Conservation (phyloP, 2,797 vertebrate species). For the Crenichthys baileyi region DNA sequence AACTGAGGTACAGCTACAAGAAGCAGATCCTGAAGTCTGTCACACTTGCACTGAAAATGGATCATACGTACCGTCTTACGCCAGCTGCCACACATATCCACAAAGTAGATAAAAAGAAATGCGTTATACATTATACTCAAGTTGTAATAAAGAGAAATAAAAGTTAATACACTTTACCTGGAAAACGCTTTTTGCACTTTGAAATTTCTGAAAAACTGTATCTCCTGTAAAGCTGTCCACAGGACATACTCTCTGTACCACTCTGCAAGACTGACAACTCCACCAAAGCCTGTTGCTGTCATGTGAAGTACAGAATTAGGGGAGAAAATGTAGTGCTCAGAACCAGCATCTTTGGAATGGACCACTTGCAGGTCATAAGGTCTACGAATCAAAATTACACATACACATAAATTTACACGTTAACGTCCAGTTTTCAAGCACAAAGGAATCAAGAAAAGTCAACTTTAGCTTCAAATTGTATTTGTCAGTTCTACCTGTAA, state of each 20-base stretch:
- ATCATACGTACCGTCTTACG: slow-evolving; percentile 57
- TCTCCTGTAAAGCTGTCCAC: slow-evolving; percentile 80
- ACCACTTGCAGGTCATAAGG: slow-evolving; percentile 84
- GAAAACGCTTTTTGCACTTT: slow-evolving; percentile 76
- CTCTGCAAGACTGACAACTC: slow-evolving; percentile 71
- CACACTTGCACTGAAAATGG: slow-evolving; percentile 51
- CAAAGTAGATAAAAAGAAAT: background rate
- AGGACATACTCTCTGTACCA: slow-evolving; percentile 83
- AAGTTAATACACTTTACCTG: slow-evolving; percentile 62
- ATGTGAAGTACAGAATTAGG: slow-evolving; percentile 79
- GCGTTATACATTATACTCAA: background rate
- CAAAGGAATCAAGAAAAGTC: background rate
- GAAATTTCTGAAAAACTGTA: slow-evolving; percentile 83
- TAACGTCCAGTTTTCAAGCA: background rate
- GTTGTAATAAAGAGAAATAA: background rate
- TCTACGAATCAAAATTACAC: slow-evolving; percentile 58
- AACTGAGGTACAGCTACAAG: slow-evolving; percentile 83
- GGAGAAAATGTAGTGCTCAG: slow-evolving; percentile 86
- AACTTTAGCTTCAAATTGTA: background rate
- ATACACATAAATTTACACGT: background rate
- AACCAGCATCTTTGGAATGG: slow-evolving; percentile 64
- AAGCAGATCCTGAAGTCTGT: slow-evolving; percentile 67
- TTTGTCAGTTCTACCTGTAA: slow-evolving; percentile 75
- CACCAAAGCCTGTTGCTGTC: slow-evolving; percentile 73
- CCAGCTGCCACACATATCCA: slow-evolving; percentile 74